These are phyloP conservation scores for Austrolebias charrua DNA, from an alignment of 2,797 vertebrate species.

Conservation along the genomic window DNA sequence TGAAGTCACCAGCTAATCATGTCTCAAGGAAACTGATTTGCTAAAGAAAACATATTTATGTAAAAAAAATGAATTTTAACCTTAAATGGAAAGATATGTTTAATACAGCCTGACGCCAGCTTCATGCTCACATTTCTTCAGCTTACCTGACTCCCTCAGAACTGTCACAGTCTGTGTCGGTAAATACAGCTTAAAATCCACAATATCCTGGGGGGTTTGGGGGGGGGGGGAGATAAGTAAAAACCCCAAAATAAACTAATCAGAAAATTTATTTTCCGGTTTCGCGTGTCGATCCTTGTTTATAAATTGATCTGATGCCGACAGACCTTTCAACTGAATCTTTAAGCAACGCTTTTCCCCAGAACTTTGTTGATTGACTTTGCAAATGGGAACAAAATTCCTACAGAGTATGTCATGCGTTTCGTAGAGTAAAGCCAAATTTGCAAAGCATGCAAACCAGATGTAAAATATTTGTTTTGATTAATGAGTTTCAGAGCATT, in stretches of 20 bases:
- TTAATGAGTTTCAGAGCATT: neutral
- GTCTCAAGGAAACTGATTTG: too few relatives aligned
- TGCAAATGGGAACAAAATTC: conserved; percentile 65
- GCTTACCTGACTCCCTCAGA: conserved; percentile 41
- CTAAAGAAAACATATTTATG: neutral
- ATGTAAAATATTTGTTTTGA: conserved; percentile 51
- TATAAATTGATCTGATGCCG: neutral
- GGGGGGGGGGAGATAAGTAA: too few relatives aligned
- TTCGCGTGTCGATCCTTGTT: neutral
- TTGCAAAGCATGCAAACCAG: conserved; percentile 66
- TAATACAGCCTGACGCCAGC: neutral
- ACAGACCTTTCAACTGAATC: neutral
- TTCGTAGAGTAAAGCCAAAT: conserved; percentile 5
- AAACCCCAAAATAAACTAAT: too few relatives aligned
- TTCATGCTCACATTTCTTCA: neutral
- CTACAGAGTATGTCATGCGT: neutral
- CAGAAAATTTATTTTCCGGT: neutral
- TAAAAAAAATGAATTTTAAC: neutral
- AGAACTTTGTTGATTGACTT: conserved; percentile 16
- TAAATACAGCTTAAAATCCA: neutral
- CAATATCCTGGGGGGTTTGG: too few relatives aligned
- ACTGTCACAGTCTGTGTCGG: neutral
- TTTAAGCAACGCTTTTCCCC: neutral
- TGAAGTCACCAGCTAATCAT: neutral
- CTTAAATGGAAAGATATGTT: neutral